Conservation (phyloP, 1,140 invertebrate species). For the Pogonomyrmex barbatus region DNA sequence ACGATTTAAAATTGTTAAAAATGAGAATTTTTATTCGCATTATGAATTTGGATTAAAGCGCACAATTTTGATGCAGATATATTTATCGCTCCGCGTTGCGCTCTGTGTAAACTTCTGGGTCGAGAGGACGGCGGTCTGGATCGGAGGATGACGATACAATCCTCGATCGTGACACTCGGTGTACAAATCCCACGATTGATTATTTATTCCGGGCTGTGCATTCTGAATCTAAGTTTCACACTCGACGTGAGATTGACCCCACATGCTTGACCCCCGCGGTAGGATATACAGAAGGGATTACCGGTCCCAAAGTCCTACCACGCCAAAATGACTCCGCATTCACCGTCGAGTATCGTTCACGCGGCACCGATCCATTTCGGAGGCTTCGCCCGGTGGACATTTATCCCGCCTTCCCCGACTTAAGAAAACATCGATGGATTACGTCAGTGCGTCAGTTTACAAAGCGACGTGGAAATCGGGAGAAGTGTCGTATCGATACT, state of each 20-base stretch:
- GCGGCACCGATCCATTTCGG: conserved; percentile 45
- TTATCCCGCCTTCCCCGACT: conserved; percentile 51
- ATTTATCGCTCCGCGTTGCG: conserved; percentile 4
- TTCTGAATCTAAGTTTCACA: conserved; percentile 79
- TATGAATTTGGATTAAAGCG: not conserved
- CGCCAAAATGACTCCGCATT: conserved; percentile 50
- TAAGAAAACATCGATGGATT: conserved; percentile 34
- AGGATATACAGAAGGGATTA: conserved; percentile 71
- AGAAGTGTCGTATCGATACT: not conserved
- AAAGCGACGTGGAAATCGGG: conserved; percentile 26
- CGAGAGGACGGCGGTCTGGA: no score
- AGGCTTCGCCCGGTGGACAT: conserved; percentile 26
- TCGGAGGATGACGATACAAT: conserved; percentile 22
- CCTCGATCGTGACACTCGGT: conserved; percentile 31
- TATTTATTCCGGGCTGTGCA: conserved; percentile 69
- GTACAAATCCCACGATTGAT: conserved; percentile 75
- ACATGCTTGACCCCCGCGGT: conserved; percentile 76
- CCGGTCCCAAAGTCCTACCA: conserved; percentile 21
- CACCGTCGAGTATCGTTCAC: conserved; percentile 34
- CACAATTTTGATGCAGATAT: not conserved
- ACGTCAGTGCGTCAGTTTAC: conserved; percentile 54
- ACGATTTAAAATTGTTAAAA: not conserved
- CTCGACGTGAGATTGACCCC: conserved; percentile 80
- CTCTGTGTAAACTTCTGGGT: not conserved
- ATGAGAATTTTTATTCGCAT: not conserved